A percentile compares a stretch with the other conserved stretches of the same genome.
Conservation (phyloP, 1,140 invertebrate species). For the Diorhabda elongata region DNA sequence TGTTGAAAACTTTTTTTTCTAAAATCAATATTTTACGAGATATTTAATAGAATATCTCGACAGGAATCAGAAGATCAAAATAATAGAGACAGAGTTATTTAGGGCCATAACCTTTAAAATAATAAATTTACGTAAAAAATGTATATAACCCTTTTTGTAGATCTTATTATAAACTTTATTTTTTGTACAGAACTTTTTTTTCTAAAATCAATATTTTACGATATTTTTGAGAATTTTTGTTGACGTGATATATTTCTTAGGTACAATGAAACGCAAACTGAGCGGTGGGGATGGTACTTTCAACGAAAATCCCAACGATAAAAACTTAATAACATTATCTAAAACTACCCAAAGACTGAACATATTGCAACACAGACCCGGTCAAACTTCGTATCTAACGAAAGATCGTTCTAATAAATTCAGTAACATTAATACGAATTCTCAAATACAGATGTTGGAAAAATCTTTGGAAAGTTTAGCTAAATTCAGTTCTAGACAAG, state of each 20-base stretch:
- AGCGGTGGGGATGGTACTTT: constrained; percentile 28
- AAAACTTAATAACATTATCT: constrained; percentile 31
- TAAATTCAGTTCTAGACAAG: constrained; percentile 24
- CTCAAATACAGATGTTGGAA: constrained; percentile 36
- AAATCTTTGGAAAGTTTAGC: constrained; percentile 37
- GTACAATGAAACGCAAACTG: constrained; percentile 40
- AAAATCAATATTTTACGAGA: no score
- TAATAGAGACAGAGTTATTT: no score
- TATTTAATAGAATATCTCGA: no score
- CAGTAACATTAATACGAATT: background rate
- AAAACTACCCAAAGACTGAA: constrained; percentile 30
- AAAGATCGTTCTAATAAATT: constrained; percentile 4
- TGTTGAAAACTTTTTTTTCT: no score
- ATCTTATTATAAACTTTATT: no score
- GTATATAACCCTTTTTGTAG: no score
- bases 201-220: no score
- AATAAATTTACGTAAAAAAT: no score
- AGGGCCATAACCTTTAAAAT: no score
- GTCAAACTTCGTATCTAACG: background rate
- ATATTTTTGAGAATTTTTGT: no score
- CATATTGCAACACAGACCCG: constrained; percentile 21
- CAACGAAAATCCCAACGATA: constrained; percentile 23
- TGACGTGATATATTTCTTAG: background rate
- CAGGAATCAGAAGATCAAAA: no score
- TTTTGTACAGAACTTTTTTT: no score